phyloP scores from a whole-genome alignment of 2,797 vertebrate genomes.

The Eupleurogrammus muticus region DNA sequence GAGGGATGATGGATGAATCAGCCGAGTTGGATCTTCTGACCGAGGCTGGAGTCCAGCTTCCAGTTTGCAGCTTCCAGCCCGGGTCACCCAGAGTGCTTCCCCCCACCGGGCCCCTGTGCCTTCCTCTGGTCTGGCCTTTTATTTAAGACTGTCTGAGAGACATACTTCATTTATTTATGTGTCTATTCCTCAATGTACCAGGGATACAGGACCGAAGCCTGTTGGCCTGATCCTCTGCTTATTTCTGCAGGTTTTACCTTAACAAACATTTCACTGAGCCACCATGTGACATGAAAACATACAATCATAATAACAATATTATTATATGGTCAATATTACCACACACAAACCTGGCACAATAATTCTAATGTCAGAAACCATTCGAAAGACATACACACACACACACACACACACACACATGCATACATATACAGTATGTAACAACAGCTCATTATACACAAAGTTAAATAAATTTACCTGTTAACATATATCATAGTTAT shows the following conservation, averaged over 20 bases:
- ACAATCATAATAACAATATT: no score
- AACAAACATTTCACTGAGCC: no score
- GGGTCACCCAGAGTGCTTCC: slow-evolving; percentile 60
- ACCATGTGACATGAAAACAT: no score
- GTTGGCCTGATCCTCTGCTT: not conserved
- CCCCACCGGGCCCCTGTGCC: slow-evolving; percentile 44
- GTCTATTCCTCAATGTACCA: not conserved
- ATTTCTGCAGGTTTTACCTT: not conserved
- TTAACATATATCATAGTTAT: no score
- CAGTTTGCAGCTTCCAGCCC: not conserved
- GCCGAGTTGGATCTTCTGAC: slow-evolving; percentile 50
- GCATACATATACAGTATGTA: no score
- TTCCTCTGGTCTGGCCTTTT: slow-evolving; percentile 59
- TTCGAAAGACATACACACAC: no score
- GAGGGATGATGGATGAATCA: slow-evolving; percentile 63
- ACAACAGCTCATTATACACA: no score
- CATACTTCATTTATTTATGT: slow-evolving; percentile 3
- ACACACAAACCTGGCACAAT: no score
- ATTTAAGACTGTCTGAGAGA: slow-evolving; percentile 38
- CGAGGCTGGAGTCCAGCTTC: slow-evolving; percentile 49
- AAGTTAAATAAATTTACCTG: no score
- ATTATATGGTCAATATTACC: no score
- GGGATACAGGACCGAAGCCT: not conserved
- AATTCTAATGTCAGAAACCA: no score
- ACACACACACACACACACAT: no score